Evolutionary conservation across 1,140 invertebrate genomes (phyloP), one percentile per base, ranked within the genome.

Genomic region (Drosophila biarmipes): DNA sequence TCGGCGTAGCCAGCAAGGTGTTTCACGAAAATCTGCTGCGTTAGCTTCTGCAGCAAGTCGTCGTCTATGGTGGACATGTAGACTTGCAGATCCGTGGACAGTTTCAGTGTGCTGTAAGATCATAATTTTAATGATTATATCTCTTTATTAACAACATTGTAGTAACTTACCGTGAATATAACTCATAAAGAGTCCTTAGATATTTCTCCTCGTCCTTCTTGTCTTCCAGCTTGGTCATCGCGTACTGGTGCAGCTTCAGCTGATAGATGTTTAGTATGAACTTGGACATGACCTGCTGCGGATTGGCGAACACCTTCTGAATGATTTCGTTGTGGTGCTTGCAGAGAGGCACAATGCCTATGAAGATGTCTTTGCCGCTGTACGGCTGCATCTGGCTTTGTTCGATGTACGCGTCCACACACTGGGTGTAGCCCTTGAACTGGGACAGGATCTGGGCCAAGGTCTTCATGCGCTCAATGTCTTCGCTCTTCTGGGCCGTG

Each of bases 191-290:
- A 80, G 96, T 97, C 58, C 94, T 95, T 49, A 99, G 93, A 93
- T 99, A 99, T 76, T 95, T 95, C 67, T 98, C 97, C 31, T 96
- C 94, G 90, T 98, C 97, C 40, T 78, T 90, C 55, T 94, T 94
- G 91, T 95, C 95, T 66, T 97, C 95, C 63, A 99, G 93, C 87
- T 95, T 95, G 12, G 95, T 95, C 52, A 96, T 94, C 40, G 98
- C 96, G 90, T 97, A 96, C 82, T 97, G 96, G 93, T 98, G 96
- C 37, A 99, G 93, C 92, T 98, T 97, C 6, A 97, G 93, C 82
- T 99, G 97, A 92, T 98, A 99, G 62, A 99, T 97, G 89, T 99
- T 99, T 2, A 99, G 93, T 31, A 99, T 96, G 93, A 99, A 98
- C 93, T 99, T 99, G 37, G 96, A 96, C 97, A 99, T 99, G 0